Evolutionary conservation across 2,113 vertebrate genomes (phyloP), one percentile per base, ranked within the genome.

Genomic region (Coryphaenoides rupestris): DNA sequence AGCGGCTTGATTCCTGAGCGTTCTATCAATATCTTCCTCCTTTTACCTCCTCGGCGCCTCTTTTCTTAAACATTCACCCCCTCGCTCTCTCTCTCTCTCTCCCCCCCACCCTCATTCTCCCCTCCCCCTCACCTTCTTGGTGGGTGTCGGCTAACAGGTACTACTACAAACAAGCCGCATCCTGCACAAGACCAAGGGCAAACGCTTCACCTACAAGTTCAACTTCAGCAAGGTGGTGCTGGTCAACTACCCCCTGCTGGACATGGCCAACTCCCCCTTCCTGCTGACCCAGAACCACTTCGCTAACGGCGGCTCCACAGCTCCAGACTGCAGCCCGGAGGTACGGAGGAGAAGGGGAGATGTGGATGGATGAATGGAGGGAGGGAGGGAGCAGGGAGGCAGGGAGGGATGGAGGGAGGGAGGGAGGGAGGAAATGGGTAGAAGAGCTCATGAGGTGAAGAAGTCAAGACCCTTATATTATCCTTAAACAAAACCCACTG

Each of bases 91-190:
- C 76, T 78, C 68, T 78, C 59, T 63, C 74, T 45, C 73, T 75
- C 55, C 7, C 71, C 60, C 66, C 62, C 73, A 58, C 14, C 7
- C 57, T 49, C 55, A 21, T 68, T 70, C 72, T 55, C 67, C 59
- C 74, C 63, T 79, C 55, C 65, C 4, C 47, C 74, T 40, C 67
- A 63, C 13, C 45, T 33, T 21, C 21, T 24, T 21, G 50, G 9
- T 12, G 13, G 5, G n/a, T 1, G 5, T 50, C 47, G 2, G 15
- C n/a, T 17, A 21, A 70, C 87, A 96, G 95, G 76, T 95, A 96
- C 80, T 95, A 96, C 78, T 95, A 96, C 86, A 96, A n/a, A 96
- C 86, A 96, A 96, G 78, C n/a, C 91, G 94, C 61, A 96, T 96
- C 86, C 91, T 96, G 59, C 95, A 96, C 86, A 96, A 96, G 86